A percentile compares a stretch with the other conserved stretches of the same genome.
Evolutionary conservation across 2,888 invertebrate species (phyloP).

Genomic region (Rhingia campestris): DNA sequence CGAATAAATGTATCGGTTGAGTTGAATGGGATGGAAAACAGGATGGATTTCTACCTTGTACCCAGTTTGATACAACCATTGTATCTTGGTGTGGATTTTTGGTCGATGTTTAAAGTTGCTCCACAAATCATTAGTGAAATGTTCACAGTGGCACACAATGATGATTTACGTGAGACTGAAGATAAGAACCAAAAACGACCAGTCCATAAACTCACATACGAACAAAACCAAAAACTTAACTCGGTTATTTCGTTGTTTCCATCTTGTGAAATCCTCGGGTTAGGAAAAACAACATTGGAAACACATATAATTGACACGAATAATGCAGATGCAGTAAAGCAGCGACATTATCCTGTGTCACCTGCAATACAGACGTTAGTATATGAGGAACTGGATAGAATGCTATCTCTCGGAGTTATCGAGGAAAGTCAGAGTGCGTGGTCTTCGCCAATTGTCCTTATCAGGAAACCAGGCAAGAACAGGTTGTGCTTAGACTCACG

Average conservation of each 20-base stretch:
- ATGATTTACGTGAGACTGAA: no score
- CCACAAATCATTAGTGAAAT: no score
- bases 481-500: no score
- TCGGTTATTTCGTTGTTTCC: not conserved
- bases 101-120: no score
- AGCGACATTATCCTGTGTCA: constrained; percentile 65
- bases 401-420: constrained; percentile 76
- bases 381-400: constrained; percentile 76
- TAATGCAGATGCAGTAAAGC: constrained; percentile 55
- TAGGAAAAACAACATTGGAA: constrained; percentile 49
- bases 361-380: constrained; percentile 61
- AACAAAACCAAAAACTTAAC: not conserved
- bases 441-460: constrained; percentile 74
- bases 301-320: constrained; percentile 61
- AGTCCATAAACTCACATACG: no score
- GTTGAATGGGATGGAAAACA: not conserved
- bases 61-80: not conserved
- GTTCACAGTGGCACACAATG: no score
- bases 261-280: not conserved
- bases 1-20: not conserved
- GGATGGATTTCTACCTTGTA: not conserved
- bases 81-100: no score
- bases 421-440: constrained; percentile 76
- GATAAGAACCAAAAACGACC: no score
- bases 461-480: no score